phyloP scores from a whole-genome alignment of 2,797 vertebrate genomes.

The Eidolon dupreanum region DNA sequence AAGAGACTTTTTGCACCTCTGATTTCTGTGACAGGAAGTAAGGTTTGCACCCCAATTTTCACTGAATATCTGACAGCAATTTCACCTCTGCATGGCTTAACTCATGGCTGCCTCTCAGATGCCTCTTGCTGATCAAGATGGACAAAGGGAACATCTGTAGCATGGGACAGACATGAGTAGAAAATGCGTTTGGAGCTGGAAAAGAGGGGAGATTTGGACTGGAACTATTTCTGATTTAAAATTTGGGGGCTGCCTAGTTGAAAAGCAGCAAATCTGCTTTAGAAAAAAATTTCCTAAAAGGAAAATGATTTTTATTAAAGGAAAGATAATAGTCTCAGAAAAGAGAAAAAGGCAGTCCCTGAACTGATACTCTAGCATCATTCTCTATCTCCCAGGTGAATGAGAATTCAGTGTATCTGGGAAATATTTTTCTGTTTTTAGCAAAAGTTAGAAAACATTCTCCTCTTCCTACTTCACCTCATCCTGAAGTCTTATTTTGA shows the following conservation, averaged over 20 bases:
- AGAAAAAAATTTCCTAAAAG: not conserved
- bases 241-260: not conserved
- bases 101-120: not conserved
- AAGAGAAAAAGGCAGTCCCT: not conserved
- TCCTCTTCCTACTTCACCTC: not conserved
- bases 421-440: not conserved
- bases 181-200: not conserved
- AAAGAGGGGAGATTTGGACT: not conserved
- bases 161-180: not conserved
- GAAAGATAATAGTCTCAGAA: not conserved
- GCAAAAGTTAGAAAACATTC: not conserved
- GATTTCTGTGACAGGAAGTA: not conserved
- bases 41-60: not conserved
- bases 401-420: not conserved
- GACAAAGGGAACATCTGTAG: not conserved
- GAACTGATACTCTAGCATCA: not conserved
- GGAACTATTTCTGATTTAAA: not conserved
- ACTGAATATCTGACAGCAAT: not conserved
- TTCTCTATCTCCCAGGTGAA: not conserved
- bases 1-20: not conserved
- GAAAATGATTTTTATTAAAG: constrained; percentile 41
- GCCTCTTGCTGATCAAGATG: not conserved
- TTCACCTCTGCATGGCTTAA: not conserved
- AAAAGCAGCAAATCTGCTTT: constrained; percentile 1
- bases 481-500: not conserved